Percentiles rank a stretch among this genome's conserved stretches.
Evolutionary conservation across 2,888 invertebrate genomes (phyloP).

Genomic region (Xestia c-nigrum): DNA sequence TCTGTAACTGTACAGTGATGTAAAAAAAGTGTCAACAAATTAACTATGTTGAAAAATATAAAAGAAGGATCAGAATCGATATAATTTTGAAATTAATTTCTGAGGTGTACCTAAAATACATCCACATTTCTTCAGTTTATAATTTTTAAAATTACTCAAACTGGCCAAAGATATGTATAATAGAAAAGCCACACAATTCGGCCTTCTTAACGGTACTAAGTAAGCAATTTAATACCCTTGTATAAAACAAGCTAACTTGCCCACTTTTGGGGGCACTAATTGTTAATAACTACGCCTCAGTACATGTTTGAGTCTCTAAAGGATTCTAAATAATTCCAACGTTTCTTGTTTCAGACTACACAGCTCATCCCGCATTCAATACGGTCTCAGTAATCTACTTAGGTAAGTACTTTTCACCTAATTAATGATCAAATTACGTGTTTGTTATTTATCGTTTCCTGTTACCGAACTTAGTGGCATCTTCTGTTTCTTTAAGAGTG

Average conservation of each 20-base stretch:
- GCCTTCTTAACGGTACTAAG: constrained; percentile 25
- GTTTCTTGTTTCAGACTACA: constrained; percentile 65
- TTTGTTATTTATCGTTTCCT: constrained; percentile 39
- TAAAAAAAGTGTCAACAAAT: neutral
- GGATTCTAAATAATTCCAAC: constrained; percentile 47
- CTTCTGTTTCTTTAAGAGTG: neutral
- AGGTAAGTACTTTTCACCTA: constrained; percentile 62
- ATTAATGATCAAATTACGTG: constrained; percentile 56
- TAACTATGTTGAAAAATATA: neutral
- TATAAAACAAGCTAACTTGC: constrained; percentile 31
- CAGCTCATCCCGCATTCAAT: constrained; percentile 56
- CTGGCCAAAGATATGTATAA: neutral
- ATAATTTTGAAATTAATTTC: neutral
- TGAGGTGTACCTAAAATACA: too few species aligned
- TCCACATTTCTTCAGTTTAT: too few species aligned
- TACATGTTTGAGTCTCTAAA: constrained; percentile 20
- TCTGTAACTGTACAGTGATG: neutral
- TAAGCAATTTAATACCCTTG: constrained; percentile 20
- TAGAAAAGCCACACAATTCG: neutral
- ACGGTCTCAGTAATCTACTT: constrained; percentile 56
- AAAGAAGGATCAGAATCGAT: neutral
- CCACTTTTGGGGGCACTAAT: constrained; percentile 26
- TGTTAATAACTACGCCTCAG: constrained; percentile 31
- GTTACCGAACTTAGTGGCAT: constrained; percentile 21
- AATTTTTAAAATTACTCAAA: neutral